phyloP scores from a whole-genome alignment of 37 sponge, comb jelly and placozoan genomes.

The Ephydatia muelleri region DNA sequence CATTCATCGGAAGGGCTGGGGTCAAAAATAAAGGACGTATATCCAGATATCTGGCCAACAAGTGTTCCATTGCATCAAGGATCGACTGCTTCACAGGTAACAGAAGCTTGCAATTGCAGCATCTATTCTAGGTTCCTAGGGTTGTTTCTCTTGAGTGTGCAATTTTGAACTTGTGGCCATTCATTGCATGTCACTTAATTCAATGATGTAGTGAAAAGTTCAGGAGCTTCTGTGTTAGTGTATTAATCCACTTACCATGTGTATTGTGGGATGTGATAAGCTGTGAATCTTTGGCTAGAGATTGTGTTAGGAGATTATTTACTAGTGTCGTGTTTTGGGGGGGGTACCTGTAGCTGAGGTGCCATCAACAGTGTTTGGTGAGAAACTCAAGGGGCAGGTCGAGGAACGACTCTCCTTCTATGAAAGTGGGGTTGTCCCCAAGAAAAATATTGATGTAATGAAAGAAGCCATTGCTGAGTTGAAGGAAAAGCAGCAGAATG shows the following conservation, averaged over 20 bases:
- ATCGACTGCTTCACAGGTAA: slow-evolving; percentile 95
- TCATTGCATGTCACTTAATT: too few relatives aligned
- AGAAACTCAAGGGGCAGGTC: slow-evolving; percentile 92
- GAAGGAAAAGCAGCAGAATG: slow-evolving; percentile 35
- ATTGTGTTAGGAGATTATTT: neutral
- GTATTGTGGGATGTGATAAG: neutral
- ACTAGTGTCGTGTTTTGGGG: neutral
- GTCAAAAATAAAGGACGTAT: slow-evolving; percentile 88
- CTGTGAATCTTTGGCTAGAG: neutral
- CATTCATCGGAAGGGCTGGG: slow-evolving; percentile 85
- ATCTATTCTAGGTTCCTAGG: too few relatives aligned
- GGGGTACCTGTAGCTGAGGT: slow-evolving; percentile 64
- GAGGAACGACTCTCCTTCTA: slow-evolving; percentile 95
- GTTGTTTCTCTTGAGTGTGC: neutral
- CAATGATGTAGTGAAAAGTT: neutral
- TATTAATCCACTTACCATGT: neutral
- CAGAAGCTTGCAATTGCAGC: neutral
- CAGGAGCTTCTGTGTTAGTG: neutral
- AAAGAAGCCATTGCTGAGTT: slow-evolving; percentile 78
- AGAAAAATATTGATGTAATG: slow-evolving; percentile 96
- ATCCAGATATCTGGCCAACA: slow-evolving; percentile 88
- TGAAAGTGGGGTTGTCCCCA: slow-evolving; percentile 87
- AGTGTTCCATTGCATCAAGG: slow-evolving; percentile 86
- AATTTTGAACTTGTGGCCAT: neutral
- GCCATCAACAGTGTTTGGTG: slow-evolving; percentile 82